Percentiles rank a stretch among this genome's conserved stretches.
Evolutionary conservation across 2,888 invertebrate species (phyloP).

Genomic region (Apamea epomidion): DNA sequence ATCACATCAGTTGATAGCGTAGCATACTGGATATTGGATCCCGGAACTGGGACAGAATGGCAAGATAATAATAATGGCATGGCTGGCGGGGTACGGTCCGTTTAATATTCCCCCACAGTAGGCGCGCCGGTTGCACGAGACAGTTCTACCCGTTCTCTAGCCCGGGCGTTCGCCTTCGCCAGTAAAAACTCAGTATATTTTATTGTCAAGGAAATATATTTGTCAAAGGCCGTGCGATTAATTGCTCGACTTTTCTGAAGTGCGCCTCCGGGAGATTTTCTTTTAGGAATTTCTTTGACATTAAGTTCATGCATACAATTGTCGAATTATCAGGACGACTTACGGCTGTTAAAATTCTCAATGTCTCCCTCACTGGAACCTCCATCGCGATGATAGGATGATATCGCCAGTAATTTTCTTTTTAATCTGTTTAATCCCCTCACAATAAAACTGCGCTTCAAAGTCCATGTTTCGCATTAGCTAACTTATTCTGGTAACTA

Average conservation of each 20-base stretch:
- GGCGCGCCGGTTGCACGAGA: slow-evolving; percentile 85
- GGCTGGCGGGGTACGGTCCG: slow-evolving; percentile 77
- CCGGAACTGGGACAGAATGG: slow-evolving; percentile 76
- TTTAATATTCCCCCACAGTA: slow-evolving; percentile 88
- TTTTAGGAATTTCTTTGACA: slow-evolving; percentile 66
- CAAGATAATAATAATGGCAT: slow-evolving; percentile 81
- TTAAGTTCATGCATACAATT: slow-evolving; percentile 54
- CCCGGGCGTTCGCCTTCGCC: slow-evolving; percentile 76
- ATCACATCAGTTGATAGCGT: slow-evolving; percentile 65
- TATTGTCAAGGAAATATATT: slow-evolving; percentile 89
- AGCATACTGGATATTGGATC: slow-evolving; percentile 70
- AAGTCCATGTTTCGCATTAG: slow-evolving; percentile 55
- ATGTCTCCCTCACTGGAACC: background rate
- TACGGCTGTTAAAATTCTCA: background rate
- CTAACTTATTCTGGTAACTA: slow-evolving; percentile 65
- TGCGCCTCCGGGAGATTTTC: slow-evolving; percentile 74
- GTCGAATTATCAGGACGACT: slow-evolving; percentile 45
- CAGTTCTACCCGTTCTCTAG: slow-evolving; percentile 85
- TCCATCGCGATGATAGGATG: background rate
- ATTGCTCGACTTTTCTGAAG: slow-evolving; percentile 82
- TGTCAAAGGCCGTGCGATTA: slow-evolving; percentile 86
- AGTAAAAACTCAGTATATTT: slow-evolving; percentile 88
- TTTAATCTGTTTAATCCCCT: background rate
- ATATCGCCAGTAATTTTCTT: background rate
- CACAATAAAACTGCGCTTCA: slow-evolving; percentile 39